phyloP scores from a whole-genome alignment of 2,888 invertebrate genomes.

The Hypercompe scribonia region DNA sequence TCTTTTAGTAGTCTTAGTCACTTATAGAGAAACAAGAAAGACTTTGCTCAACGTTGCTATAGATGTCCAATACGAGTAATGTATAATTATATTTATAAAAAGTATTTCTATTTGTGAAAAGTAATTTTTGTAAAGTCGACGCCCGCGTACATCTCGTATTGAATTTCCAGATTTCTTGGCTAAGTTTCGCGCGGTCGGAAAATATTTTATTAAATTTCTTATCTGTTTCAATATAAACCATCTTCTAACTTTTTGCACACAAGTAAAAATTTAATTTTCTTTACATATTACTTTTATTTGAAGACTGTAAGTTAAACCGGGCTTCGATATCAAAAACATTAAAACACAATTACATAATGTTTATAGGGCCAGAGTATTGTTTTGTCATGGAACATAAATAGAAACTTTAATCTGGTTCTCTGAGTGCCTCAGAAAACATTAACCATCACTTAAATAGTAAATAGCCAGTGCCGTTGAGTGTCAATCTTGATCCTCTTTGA shows the following conservation, averaged over 20 bases:
- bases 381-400: not conserved
- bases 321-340: not conserved
- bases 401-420: not conserved
- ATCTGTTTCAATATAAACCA: slow-evolving; percentile 4
- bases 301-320: not conserved
- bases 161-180: not conserved
- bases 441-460: not conserved
- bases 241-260: not conserved
- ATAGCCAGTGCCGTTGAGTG: not conserved
- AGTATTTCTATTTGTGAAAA: not conserved
- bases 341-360: not conserved
- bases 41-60: too few relatives aligned
- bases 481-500: not conserved
- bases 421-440: not conserved
- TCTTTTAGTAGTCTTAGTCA: too few relatives aligned
- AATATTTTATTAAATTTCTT: slow-evolving; percentile 4
- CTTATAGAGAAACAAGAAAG: too few relatives aligned
- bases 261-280: not conserved
- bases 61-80: too few relatives aligned
- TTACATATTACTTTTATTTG: not conserved
- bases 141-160: not conserved
- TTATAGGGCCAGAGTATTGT: not conserved
- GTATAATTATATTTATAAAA: not conserved
- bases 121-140: not conserved
- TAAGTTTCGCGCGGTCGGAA: not conserved